Conservation (phyloP, 1,140 invertebrate genomes). For the Pseudomyrmex sp. region DNA sequence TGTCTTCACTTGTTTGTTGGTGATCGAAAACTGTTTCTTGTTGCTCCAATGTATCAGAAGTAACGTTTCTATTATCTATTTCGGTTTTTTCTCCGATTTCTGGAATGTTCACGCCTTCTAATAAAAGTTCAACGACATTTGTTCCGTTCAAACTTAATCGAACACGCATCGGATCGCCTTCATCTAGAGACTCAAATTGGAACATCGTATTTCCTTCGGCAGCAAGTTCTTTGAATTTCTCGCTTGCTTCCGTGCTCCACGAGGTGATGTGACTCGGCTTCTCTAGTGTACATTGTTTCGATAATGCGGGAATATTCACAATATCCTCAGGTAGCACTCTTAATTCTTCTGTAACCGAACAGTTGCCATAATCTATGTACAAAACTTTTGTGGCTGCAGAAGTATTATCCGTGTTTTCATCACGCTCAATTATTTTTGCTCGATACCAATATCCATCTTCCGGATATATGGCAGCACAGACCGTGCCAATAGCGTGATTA, state of each 20-base stretch:
- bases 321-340: conserved; percentile 81
- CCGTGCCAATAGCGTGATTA: conserved; percentile 84
- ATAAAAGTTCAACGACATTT: conserved; percentile 74
- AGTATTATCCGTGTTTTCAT: conserved; percentile 46
- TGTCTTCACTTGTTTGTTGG: too few relatives aligned
- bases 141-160: conserved; percentile 67
- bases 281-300: conserved; percentile 79
- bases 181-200: conserved; percentile 81
- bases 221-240: conserved; percentile 75
- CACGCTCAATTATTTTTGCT: conserved; percentile 80
- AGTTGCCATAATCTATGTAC: conserved; percentile 88
- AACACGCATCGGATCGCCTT: conserved; percentile 75
- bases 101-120: conserved; percentile 47
- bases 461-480: conserved; percentile 88
- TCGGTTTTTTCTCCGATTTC: neutral
- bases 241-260: conserved; percentile 76
- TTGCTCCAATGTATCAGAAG: neutral
- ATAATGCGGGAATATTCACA: conserved; percentile 76
- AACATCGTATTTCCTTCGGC: conserved; percentile 79
- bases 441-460: conserved; percentile 89
- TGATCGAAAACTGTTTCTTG: neutral
- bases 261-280: conserved; percentile 65
- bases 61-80: neutral
- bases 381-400: conserved; percentile 78
- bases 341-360: conserved; percentile 74